Evolutionary conservation across 2,113 vertebrate species (phyloP).

Genomic region (Odocoileus hemionus): DNA sequence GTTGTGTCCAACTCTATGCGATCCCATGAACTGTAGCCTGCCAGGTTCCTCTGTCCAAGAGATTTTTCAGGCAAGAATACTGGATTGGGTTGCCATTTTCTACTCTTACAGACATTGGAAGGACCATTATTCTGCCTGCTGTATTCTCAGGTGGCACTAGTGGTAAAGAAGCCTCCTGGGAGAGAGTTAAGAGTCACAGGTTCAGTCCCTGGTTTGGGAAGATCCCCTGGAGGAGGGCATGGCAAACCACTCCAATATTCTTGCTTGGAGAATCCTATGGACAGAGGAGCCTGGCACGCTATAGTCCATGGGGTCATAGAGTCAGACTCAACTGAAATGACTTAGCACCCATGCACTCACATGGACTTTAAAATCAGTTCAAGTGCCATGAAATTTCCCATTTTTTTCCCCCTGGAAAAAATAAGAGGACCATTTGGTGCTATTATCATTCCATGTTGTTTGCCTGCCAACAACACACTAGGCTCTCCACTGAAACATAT

Average conservation of each 20-base stretch:
- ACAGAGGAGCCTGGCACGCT: background rate
- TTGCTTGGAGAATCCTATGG: background rate
- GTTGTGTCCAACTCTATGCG: background rate
- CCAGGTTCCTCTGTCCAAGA: background rate
- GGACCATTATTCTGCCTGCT: background rate
- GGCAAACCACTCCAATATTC: background rate
- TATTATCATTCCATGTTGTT: slow-evolving; percentile 49
- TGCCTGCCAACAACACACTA: slow-evolving; percentile 63
- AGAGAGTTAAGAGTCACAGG: background rate
- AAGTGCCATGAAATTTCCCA: background rate
- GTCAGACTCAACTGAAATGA: background rate
- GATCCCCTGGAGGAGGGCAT: background rate
- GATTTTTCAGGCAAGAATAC: background rate
- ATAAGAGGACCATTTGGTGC: slow-evolving; percentile 62
- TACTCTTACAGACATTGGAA: background rate
- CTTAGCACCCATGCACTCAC: background rate
- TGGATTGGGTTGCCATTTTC: background rate
- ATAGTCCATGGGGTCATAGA: background rate
- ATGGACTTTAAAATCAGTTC: background rate
- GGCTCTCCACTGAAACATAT: slow-evolving; percentile 44
- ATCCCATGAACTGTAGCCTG: background rate
- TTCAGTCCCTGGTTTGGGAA: background rate
- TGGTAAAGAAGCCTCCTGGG: background rate
- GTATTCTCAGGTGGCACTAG: background rate
- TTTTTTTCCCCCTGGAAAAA: slow-evolving; percentile 14